Conservation (phyloP, 2,888 invertebrate species). For the Homarus gammarus region DNA sequence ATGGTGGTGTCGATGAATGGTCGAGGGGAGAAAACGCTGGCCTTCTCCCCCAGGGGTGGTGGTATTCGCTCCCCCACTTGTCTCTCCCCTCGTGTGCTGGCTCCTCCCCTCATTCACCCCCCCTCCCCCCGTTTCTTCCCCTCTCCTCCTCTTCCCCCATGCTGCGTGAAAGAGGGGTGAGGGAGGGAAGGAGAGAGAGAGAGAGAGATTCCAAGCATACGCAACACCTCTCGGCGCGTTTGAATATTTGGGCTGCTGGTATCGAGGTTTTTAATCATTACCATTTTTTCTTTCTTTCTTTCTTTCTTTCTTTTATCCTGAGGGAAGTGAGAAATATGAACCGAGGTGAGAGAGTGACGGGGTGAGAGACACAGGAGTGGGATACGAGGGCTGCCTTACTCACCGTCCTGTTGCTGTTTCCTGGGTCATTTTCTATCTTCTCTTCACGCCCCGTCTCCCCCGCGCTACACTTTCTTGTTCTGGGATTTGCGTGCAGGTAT, state of each 20-base stretch:
- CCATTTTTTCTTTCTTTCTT: too few relatives aligned
- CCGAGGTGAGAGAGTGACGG: too few relatives aligned
- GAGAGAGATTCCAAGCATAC: not conserved
- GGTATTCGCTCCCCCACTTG: not conserved
- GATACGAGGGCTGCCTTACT: too few relatives aligned
- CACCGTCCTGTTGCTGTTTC: too few relatives aligned
- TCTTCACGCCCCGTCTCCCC: too few relatives aligned
- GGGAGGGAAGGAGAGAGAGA: not conserved
- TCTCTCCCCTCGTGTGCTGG: slow-evolving; percentile 21
- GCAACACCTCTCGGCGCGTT: not conserved
- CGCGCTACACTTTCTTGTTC: too few relatives aligned
- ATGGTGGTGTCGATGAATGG: not conserved
- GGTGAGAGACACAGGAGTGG: too few relatives aligned
- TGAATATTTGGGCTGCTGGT: not conserved
- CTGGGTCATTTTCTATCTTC: too few relatives aligned
- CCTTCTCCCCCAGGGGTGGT: not conserved
- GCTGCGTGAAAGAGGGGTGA: not conserved
- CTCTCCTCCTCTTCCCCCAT: not conserved
- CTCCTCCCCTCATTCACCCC: slow-evolving; percentile 17
- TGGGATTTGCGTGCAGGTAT: too few relatives aligned
- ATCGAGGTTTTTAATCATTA: too few relatives aligned
- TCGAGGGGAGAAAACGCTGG: not conserved
- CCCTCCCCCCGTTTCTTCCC: not conserved
- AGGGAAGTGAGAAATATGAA: too few relatives aligned
- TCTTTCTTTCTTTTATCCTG: too few relatives aligned